Evolutionary conservation across 2,113 vertebrate genomes (phyloP), one percentile per base, ranked within the genome.

Genomic region (Bubo bubo): DNA sequence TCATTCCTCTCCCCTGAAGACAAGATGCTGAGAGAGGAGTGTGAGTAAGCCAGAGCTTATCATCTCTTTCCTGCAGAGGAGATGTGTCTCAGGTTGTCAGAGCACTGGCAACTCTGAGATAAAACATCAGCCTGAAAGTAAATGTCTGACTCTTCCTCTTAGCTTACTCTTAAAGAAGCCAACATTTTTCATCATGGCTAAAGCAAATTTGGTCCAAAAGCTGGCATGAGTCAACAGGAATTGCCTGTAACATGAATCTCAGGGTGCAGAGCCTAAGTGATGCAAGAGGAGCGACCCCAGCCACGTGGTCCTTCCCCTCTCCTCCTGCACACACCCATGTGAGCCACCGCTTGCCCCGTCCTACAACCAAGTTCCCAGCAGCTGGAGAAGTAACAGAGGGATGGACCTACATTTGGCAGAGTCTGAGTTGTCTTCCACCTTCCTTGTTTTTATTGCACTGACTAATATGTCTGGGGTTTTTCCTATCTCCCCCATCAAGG

Each of bases 1-100:
- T 95, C 62, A 8, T 28, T 85, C 56, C 84, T 79, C 70, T 86
- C 41, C 93, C 88, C 63, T 77, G 90, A 93, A 95, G 93, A 76
- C 37, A 11, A 58, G 60, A 63, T 3, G 47, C 68, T 76, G 92
- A 70, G 89, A 79, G 64, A 39, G 41, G 35, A 53, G 66, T 11
- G 28, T 83, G 93, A 94, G 74, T 66, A 88, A 96, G 67, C 34
- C 27, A 24, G 82, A 37, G 62, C 17, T 91, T 28, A 50, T 95
- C 79, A 50, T 16, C 74, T 68, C 74, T 81, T 74, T 73, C 75
- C 75, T 72, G 71, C 81, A n/a, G 53, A 67, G 79, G 35, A 71
- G 84, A 86, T 3, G 23, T 30, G 74, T 28, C 74, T 75, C 43
- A 34, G 49, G 58, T 37, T 30, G 24, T 56, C 45, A 79, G 67